Conservation (phyloP, 2,113 vertebrate species). For the Apaloderma vittatum region DNA sequence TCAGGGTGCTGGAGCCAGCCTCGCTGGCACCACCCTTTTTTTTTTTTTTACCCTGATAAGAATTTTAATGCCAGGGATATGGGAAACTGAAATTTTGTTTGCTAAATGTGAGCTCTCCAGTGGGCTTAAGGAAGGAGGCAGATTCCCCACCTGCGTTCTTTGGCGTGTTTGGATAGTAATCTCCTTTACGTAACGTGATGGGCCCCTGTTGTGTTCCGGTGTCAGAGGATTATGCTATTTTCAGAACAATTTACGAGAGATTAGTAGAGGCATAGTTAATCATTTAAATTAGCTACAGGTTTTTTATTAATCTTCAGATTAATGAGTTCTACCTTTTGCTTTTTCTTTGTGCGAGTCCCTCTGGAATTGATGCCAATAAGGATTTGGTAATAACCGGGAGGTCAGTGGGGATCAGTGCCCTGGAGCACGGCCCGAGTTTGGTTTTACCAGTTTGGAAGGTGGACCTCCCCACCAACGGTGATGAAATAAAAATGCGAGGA, state of each 20-base stretch:
- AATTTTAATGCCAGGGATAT: not conserved
- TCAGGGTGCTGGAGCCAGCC: no score
- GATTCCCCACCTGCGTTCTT: not conserved
- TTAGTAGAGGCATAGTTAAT: constrained; percentile 52
- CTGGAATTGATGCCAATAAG: constrained; percentile 9
- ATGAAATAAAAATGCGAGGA: not conserved
- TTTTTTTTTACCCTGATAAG: not conserved
- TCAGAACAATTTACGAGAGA: constrained; percentile 42
- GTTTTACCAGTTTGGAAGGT: not conserved
- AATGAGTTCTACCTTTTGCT: constrained; percentile 58
- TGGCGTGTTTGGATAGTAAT: constrained; percentile 25
- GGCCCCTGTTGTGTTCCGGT: not conserved
- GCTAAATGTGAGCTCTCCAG: not conserved
- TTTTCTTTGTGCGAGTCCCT: constrained; percentile 14
- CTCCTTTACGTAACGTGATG: constrained; percentile 31
- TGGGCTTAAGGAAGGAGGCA: not conserved
- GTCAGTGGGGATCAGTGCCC: no score
- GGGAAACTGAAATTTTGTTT: not conserved
- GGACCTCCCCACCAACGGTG: not conserved
- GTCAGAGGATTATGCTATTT: constrained; percentile 37
- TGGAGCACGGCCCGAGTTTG: no score
- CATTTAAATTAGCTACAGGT: constrained; percentile 30
- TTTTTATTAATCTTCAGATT: constrained; percentile 51
- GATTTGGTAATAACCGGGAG: not conserved
- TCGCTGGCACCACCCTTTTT: no score